These are phyloP conservation scores for Clinocottus analis DNA, from an alignment of 2,113 vertebrate species.

Conservation along the genomic window DNA sequence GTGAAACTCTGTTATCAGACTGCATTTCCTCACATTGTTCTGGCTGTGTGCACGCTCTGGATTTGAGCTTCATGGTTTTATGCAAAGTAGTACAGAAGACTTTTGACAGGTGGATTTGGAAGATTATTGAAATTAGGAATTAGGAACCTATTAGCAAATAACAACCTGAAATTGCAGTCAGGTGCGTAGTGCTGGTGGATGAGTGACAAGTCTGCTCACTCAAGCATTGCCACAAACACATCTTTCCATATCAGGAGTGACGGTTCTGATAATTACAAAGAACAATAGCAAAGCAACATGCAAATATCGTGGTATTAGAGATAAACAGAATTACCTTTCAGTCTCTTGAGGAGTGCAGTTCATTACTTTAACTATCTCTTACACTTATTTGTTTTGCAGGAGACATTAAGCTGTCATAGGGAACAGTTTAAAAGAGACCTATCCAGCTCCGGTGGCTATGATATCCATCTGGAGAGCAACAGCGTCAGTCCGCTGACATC, in stretches of 20 bases:
- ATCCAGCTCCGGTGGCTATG: not conserved
- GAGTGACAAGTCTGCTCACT: constrained; percentile 1
- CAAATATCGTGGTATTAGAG: not conserved
- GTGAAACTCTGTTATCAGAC: not conserved
- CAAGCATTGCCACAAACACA: constrained; percentile 1
- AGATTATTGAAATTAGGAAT: constrained; percentile 34
- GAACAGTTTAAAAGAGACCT: not conserved
- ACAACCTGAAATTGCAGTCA: constrained; percentile 44
- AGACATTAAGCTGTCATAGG: constrained; percentile 9
- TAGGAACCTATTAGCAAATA: constrained; percentile 34
- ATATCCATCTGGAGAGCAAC: constrained; percentile 48
- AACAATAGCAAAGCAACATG: constrained; percentile 14
- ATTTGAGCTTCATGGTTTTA: not conserved
- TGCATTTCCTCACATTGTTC: not conserved
- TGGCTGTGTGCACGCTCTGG: not conserved
- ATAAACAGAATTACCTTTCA: constrained; percentile 2
- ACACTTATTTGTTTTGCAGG: not conserved
- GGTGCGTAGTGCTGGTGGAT: constrained; percentile 3
- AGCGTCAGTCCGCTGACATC: constrained; percentile 74
- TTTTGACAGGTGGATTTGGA: not conserved
- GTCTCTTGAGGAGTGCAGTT: not conserved
- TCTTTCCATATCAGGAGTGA: constrained; percentile 2
- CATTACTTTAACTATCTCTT: not conserved
- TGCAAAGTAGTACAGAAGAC: not conserved
- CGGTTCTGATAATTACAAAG: constrained; percentile 10